Conservation (phyloP, 2,113 vertebrate species). For the Zapornia atra region DNA sequence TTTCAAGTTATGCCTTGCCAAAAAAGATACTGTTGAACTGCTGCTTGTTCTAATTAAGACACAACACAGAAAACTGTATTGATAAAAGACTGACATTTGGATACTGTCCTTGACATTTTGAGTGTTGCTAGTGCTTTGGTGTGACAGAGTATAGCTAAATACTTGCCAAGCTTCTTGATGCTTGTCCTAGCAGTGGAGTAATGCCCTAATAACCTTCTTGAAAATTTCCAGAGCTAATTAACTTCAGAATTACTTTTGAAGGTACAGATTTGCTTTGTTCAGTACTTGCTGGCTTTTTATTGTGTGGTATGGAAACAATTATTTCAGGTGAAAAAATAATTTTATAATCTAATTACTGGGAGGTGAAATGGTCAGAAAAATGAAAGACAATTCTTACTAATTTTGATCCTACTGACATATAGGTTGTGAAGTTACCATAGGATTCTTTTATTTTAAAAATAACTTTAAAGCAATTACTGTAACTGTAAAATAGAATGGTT, state of each 20-base stretch:
- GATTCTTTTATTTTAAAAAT: background rate
- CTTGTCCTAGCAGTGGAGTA: background rate
- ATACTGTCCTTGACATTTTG: background rate
- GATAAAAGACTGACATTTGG: background rate
- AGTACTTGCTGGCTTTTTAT: background rate
- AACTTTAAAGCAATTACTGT: background rate
- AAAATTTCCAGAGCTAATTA: background rate
- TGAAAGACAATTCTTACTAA: background rate
- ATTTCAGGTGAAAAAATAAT: background rate
- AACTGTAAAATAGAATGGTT: background rate
- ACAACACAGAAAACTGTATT: background rate
- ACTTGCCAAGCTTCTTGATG: background rate
- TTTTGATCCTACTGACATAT: background rate
- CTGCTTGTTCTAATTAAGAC: background rate
- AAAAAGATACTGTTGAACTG: background rate
- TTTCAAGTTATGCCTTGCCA: background rate
- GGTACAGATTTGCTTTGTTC: background rate
- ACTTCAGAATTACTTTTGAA: background rate
- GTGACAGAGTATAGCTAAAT: background rate
- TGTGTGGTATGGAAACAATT: background rate
- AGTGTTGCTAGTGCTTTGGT: background rate
- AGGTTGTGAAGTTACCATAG: background rate
- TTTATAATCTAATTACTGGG: background rate
- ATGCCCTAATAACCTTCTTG: background rate
- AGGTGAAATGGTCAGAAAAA: background rate